A percentile compares a stretch with the other conserved stretches of the same genome.
Evolutionary conservation across 2,113 vertebrate genomes (phyloP).

Genomic region (Leucopsar rothschildi): DNA sequence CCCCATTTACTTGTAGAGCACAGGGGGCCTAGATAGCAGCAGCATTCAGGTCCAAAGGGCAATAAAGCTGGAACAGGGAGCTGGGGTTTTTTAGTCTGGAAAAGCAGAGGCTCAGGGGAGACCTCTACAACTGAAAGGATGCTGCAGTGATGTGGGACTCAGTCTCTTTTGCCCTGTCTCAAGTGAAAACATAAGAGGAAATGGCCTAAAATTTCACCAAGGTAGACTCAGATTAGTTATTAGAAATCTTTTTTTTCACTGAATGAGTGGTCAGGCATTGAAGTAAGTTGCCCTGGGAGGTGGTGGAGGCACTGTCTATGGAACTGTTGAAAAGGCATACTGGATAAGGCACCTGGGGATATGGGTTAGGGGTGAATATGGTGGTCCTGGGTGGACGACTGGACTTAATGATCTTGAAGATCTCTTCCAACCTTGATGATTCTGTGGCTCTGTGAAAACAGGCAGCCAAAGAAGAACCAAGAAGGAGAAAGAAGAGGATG

Average conservation of each 20-base stretch:
- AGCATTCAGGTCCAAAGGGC: background rate
- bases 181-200: background rate
- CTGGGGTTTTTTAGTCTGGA: background rate
- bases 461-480: background rate
- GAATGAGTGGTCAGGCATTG: background rate
- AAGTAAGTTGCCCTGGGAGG: background rate
- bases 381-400: background rate
- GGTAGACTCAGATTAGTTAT: background rate
- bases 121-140: background rate
- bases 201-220: background rate
- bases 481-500: background rate
- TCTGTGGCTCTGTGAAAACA: background rate
- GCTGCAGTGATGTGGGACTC: rapidly evolving
- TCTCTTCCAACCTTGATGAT: background rate
- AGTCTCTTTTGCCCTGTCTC: background rate
- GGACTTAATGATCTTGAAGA: background rate
- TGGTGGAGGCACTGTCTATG: background rate
- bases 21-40: background rate
- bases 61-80: background rate
- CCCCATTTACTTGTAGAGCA: background rate
- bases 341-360: no score
- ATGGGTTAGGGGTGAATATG: background rate
- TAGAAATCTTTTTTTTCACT: background rate
- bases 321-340: background rate
- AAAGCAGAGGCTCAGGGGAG: background rate